Evolutionary conservation across 92 coral and sea anemone species (phyloP), one percentile per base, ranked within the genome.

Genomic region (Epizoanthus scotinus): DNA sequence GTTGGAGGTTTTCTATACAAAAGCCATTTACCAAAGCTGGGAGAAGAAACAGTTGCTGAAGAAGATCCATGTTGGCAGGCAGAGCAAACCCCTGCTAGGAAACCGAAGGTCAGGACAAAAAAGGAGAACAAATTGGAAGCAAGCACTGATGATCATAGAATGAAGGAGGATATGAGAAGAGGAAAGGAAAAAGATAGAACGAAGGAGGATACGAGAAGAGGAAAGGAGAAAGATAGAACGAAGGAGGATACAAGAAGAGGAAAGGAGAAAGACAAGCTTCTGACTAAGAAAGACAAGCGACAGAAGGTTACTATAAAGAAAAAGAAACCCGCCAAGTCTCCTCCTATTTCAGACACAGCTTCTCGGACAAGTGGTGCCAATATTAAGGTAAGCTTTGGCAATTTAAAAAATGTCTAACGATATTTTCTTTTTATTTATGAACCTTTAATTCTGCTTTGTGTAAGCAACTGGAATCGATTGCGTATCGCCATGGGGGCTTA

Each of bases 1-100:
- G 52, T 71, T 54, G 78, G 78, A 9, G 78, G 78, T 5, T 18
- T 71, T 27, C 25, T 71, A 0, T 71, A 71, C 55, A 71, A 71
- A 40, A 28, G 31, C 25, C 78, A 71, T 71, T 52, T 71, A 8
- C 78, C 78, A 19, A 28, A 42, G 63, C 28, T 71, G 15, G 78
- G 78, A 71, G 78, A 71, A 28, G 44, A 17, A 50, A 9, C 20
- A 1, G 24, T 15, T 28, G 6, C 78, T 0, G 19, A 53, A 40
- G 15, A 50, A 13, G 18, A 28, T 2, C 53, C 3, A 9, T 24
- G 18, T 1, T 22, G 31, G 21, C 52, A 24, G 24, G 47, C 20
- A 18, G 31, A 70, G 8, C 25, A 3, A 26, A 8, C 17, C 0
- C 6, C 59, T 47, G 62, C 13, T 5, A 71, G 55, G 44, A 53